Percentiles rank a stretch among this genome's conserved stretches.
phyloP scores from a whole-genome alignment of 2,797 vertebrate genomes.

The Urocyon cinereoargenteus region DNA sequence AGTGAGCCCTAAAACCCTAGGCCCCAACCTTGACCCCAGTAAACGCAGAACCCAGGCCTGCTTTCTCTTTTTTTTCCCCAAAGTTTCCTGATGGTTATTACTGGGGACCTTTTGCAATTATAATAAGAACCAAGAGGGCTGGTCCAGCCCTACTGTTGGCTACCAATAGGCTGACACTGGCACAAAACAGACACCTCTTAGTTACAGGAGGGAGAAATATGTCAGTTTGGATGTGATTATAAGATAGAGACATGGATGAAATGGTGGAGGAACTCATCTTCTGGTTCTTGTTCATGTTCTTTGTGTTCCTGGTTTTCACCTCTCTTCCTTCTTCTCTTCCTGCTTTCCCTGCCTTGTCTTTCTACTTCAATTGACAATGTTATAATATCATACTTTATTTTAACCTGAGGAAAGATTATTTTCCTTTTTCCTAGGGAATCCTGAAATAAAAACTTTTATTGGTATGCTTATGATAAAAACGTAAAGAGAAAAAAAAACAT shows the following conservation, averaged over 20 bases:
- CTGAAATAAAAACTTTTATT: not conserved
- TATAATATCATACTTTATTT: not conserved
- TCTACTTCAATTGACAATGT: not conserved
- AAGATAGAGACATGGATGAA: not conserved
- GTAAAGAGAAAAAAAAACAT: not conserved
- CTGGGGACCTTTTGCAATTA: not conserved
- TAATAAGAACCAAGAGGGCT: not conserved
- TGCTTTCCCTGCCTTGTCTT: not conserved
- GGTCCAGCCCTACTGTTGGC: not conserved
- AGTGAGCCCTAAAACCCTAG: not conserved
- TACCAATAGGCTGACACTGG: not conserved
- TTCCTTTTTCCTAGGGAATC: not conserved
- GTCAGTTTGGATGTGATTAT: not conserved
- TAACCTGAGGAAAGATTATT: not conserved
- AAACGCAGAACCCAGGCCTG: not conserved
- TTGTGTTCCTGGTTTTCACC: not conserved
- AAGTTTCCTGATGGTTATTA: not conserved
- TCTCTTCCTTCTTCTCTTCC: not conserved
- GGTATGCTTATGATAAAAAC: not conserved
- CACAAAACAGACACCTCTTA: not conserved
- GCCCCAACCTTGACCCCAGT: not conserved
- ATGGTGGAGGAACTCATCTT: not conserved
- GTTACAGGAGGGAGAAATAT: not conserved
- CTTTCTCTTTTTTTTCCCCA: fast-evolving
- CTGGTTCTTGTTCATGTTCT: not conserved